Percentiles rank a stretch among this genome's conserved stretches.
Conservation (phyloP, 2,113 vertebrate species). For the Gymnobelideus leadbeateri region DNA sequence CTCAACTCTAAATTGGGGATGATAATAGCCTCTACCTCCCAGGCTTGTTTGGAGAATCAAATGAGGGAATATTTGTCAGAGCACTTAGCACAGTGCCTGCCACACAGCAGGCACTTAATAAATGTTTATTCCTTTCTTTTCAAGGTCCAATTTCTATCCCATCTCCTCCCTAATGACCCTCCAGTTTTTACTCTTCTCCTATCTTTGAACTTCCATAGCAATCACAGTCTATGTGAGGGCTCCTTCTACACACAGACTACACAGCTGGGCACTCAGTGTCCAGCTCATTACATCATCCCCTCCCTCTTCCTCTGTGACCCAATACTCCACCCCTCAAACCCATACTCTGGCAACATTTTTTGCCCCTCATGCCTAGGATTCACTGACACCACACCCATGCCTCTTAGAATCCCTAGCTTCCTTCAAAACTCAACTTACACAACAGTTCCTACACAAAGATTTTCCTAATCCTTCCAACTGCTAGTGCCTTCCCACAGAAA, state of each 20-base stretch:
- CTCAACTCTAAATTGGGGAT: background rate
- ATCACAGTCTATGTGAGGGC: background rate
- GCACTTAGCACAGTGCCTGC: background rate
- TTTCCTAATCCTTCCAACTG: background rate
- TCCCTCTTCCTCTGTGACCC: background rate
- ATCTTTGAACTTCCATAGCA: background rate
- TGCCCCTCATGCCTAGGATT: background rate
- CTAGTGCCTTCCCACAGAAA: background rate
- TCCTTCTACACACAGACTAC: background rate
- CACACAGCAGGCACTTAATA: background rate
- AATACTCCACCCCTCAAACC: too few relatives aligned
- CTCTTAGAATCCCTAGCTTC: background rate
- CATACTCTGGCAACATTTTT: background rate
- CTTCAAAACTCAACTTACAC: too few relatives aligned
- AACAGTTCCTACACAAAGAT: background rate
- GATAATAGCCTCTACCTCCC: background rate
- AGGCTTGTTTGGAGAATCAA: background rate
- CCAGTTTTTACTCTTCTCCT: background rate
- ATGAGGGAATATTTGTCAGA: background rate
- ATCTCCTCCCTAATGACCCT: background rate
- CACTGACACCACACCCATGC: background rate
- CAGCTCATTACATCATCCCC: background rate
- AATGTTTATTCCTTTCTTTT: background rate
- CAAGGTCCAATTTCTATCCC: background rate
- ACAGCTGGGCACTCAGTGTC: background rate